Evolutionary conservation across 2,113 vertebrate genomes (phyloP).

Genomic region (Antennarius striatus): DNA sequence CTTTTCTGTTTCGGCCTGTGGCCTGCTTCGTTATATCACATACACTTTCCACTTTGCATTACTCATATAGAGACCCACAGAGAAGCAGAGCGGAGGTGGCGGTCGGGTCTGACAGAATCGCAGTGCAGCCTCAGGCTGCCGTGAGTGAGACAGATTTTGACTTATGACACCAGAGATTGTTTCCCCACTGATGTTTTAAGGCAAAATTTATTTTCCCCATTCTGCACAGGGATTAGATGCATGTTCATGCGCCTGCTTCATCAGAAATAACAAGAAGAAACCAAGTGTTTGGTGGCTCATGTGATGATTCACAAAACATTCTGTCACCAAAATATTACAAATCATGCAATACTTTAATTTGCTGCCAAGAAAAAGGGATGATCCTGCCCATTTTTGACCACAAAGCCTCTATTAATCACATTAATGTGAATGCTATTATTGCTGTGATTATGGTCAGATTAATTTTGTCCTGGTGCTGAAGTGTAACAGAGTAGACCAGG

Average conservation of each 20-base stretch:
- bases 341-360: conserved; percentile 18
- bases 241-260: conserved; percentile 22
- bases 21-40: conserved; percentile 1
- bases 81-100: conserved; percentile 28
- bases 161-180: conserved; percentile 3
- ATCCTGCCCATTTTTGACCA: conserved; percentile 10
- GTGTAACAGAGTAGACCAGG: background rate
- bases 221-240: conserved; percentile 18
- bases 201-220: conserved; percentile 10
- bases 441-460: background rate
- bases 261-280: conserved; percentile 11
- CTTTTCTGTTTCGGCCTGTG: conserved; percentile 4
- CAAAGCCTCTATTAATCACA: no score
- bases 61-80: conserved; percentile 3
- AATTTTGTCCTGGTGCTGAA: background rate
- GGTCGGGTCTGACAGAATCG: background rate
- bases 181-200: conserved; percentile 22
- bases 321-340: conserved; percentile 17
- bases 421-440: conserved; percentile 24
- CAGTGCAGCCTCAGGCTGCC: conserved; percentile 9
- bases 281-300: conserved; percentile 7
- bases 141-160: conserved; percentile 23
- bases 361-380: conserved; percentile 17
- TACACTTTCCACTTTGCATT: background rate
- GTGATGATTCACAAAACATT: conserved; percentile 29